Evolutionary conservation across 2,797 vertebrate genomes (phyloP).

Genomic region (Gobionotothen gibberifrons): DNA sequence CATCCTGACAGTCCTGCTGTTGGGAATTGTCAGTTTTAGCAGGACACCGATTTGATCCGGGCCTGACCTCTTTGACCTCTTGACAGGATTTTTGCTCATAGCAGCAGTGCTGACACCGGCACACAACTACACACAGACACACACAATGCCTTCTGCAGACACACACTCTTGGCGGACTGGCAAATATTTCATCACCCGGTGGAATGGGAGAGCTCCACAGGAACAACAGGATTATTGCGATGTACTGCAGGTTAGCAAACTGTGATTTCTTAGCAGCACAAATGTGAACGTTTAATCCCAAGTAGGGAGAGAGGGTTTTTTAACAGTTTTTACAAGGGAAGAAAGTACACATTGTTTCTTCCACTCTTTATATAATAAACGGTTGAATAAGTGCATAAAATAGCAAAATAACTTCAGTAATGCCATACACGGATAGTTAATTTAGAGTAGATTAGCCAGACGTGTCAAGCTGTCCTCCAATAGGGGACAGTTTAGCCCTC

Average conservation of each 20-base stretch:
- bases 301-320: slow-evolving; percentile 1
- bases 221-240: slow-evolving; percentile 40
- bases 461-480: slow-evolving; percentile 45
- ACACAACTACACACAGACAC: slow-evolving; percentile 40
- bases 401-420: slow-evolving; percentile 36
- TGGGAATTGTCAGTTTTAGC: slow-evolving; percentile 75
- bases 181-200: slow-evolving; percentile 67
- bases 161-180: slow-evolving; percentile 44
- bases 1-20: slow-evolving; percentile 73
- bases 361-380: slow-evolving; percentile 38
- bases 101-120: slow-evolving; percentile 63
- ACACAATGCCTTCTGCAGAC: slow-evolving; percentile 13
- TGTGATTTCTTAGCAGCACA: slow-evolving; percentile 30
- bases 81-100: slow-evolving; percentile 70
- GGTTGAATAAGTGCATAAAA: slow-evolving; percentile 34
- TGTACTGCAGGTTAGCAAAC: slow-evolving; percentile 32
- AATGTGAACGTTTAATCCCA: slow-evolving; percentile 19
- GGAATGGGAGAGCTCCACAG: slow-evolving; percentile 50
- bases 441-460: slow-evolving; percentile 60
- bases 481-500: slow-evolving; percentile 48
- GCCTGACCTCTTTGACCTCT: slow-evolving; percentile 73
- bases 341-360: slow-evolving; percentile 38
- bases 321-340: slow-evolving; percentile 27
- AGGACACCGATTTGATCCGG: slow-evolving; percentile 74
- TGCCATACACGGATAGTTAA: slow-evolving; percentile 39